Conservation (phyloP, 1,140 invertebrate genomes). For the Lethrus apterus region DNA sequence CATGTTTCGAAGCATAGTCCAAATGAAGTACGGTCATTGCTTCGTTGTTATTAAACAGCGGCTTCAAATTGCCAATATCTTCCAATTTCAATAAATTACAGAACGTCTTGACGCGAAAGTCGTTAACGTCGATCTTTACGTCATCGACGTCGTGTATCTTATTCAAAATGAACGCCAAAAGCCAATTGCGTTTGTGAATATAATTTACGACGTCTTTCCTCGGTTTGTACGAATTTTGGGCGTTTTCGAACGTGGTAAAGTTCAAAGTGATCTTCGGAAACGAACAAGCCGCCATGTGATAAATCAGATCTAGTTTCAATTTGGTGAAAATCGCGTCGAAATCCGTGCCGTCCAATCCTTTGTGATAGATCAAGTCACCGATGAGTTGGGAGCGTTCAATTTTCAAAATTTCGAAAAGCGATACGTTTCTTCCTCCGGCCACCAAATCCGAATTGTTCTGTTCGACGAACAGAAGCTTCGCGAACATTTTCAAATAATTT, state of each 20-base stretch:
- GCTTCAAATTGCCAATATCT: constrained; percentile 39
- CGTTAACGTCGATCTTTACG: constrained; percentile 33
- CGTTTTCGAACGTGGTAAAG: constrained; percentile 22
- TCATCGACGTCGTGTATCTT: constrained; percentile 42
- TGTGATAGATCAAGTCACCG: constrained; percentile 50
- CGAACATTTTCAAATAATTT: constrained; percentile 41
- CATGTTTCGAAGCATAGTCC: constrained; percentile 26
- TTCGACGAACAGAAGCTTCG: constrained; percentile 40
- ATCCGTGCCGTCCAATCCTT: constrained; percentile 45
- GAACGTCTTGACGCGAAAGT: constrained; percentile 37
- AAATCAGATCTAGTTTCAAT: constrained; percentile 51
- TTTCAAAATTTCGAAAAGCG: constrained; percentile 36
- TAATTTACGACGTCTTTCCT: constrained; percentile 45
- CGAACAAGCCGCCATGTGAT: constrained; percentile 49
- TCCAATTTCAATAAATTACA: constrained; percentile 43
- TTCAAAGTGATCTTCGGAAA: constrained; percentile 45
- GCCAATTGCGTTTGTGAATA: constrained; percentile 48
- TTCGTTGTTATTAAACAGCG: constrained; percentile 44
- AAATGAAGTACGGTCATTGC: constrained; percentile 45
- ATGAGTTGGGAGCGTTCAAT: constrained; percentile 42
- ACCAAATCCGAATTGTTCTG: constrained; percentile 40
- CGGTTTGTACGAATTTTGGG: constrained; percentile 26
- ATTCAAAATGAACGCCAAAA: constrained; percentile 49
- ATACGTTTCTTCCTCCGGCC: constrained; percentile 34
- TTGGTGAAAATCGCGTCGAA: constrained; percentile 48